These are phyloP conservation scores for Eulemur mongoz DNA, from an alignment of 2,797 vertebrate genomes.

Conservation along the genomic window DNA sequence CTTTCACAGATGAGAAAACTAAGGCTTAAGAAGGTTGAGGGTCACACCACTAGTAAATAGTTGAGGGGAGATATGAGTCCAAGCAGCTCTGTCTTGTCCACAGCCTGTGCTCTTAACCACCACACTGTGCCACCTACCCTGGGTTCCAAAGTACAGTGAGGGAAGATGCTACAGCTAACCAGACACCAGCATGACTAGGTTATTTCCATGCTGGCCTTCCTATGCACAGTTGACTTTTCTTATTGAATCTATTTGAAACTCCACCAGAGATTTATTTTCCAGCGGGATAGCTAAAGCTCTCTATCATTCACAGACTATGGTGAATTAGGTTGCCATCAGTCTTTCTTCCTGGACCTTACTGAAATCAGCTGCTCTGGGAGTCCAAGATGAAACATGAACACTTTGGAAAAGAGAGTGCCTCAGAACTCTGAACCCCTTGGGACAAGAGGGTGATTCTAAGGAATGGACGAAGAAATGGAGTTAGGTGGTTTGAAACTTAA, in stretches of 20 bases:
- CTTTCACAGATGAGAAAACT: not conserved
- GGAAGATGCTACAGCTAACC: not conserved
- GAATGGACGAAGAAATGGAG: not conserved
- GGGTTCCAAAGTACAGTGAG: not conserved
- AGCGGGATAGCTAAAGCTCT: not conserved
- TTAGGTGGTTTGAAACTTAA: not conserved
- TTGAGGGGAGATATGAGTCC: not conserved
- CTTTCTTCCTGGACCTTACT: not conserved
- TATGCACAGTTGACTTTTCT: not conserved
- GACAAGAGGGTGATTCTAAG: not conserved
- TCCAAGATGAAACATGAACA: not conserved
- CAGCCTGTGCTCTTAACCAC: not conserved
- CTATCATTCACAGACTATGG: rapidly evolving
- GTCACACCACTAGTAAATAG: not conserved
- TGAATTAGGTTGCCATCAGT: not conserved
- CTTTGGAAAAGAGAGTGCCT: not conserved
- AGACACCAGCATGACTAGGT: not conserved
- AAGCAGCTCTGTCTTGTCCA: not conserved
- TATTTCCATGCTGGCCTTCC: not conserved
- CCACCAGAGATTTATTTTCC: not conserved
- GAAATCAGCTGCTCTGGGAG: not conserved
- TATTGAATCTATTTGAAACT: not conserved
- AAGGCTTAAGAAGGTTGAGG: not conserved
- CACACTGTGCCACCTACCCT: not conserved
- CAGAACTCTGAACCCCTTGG: not conserved